phyloP scores from a whole-genome alignment of 2,113 vertebrate genomes.

The Cryptomyrus ogoouensis region DNA sequence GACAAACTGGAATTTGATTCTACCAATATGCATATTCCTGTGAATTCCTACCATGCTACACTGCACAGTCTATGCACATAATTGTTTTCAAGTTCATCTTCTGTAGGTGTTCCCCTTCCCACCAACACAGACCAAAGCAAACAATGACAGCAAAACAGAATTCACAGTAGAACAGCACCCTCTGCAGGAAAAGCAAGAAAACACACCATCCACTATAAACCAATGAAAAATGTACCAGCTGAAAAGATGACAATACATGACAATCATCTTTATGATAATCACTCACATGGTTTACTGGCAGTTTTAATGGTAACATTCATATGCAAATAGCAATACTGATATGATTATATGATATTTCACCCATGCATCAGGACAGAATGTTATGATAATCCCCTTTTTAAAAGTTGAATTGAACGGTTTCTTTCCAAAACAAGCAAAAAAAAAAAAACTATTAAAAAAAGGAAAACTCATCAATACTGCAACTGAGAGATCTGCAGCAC shows the following conservation, averaged over 20 bases:
- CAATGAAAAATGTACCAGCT: not conserved
- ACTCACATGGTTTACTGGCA: too few relatives aligned
- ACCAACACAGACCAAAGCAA: not conserved
- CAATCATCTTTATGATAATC: not conserved
- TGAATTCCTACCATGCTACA: not conserved
- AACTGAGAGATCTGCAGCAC: not conserved
- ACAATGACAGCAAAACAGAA: not conserved
- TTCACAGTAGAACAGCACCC: slow-evolving; percentile 15
- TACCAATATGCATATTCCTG: not conserved
- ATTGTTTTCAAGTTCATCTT: not conserved
- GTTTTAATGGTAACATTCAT: not conserved
- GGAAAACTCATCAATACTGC: not conserved
- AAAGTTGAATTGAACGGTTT: not conserved
- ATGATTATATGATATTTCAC: not conserved
- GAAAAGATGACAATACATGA: not conserved
- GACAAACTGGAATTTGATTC: not conserved
- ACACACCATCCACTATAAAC: not conserved
- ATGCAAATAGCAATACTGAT: not conserved
- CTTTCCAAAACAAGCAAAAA: not conserved
- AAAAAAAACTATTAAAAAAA: not conserved
- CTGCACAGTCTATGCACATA: not conserved
- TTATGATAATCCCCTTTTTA: not conserved
- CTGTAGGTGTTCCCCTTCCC: not conserved
- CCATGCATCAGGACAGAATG: not conserved
- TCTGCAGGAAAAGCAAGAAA: slow-evolving; percentile 15